These are phyloP conservation scores for Rhopalosiphum maidis DNA, from an alignment of 1,140 invertebrate genomes.

Conservation along the genomic window DNA sequence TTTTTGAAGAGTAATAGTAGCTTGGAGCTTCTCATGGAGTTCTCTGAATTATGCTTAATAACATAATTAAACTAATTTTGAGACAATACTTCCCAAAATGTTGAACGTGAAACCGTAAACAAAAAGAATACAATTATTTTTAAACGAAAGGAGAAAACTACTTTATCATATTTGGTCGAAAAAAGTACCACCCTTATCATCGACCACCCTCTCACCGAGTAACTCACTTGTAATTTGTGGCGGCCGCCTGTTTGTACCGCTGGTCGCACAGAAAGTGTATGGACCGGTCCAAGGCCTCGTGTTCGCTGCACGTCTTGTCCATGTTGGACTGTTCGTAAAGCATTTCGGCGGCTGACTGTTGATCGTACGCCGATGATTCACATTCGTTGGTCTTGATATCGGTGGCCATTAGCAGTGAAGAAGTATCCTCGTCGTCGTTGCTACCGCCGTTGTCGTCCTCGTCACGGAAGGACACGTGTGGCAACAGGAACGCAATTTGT, in stretches of 20 bases:
- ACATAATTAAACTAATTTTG: no score
- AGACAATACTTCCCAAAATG: no score
- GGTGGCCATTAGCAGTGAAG: not conserved
- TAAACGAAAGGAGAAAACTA: no score
- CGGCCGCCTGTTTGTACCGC: conserved; percentile 14
- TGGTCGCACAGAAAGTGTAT: conserved; percentile 50
- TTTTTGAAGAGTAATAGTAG: no score
- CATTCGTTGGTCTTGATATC: conserved; percentile 15
- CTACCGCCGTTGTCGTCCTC: conserved; percentile 17
- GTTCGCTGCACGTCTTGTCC: conserved; percentile 33
- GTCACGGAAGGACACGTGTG: conserved; percentile 48
- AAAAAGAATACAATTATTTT: no score
- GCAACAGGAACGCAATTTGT: conserved; percentile 46
- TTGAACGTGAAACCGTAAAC: no score
- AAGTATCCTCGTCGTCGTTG: conserved; percentile 29
- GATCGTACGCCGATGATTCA: not conserved
- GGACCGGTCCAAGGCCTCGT: conserved; percentile 40
- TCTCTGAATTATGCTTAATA: no score
- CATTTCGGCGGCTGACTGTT: not conserved
- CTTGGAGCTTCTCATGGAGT: no score
- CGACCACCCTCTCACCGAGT: no score
- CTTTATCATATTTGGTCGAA: no score
- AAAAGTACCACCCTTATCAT: no score
- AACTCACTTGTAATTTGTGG: conserved; percentile 34
- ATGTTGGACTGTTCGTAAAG: conserved; percentile 10